Evolutionary conservation across 2,113 vertebrate genomes (phyloP).

Genomic region (Dissostichus mawsoni): DNA sequence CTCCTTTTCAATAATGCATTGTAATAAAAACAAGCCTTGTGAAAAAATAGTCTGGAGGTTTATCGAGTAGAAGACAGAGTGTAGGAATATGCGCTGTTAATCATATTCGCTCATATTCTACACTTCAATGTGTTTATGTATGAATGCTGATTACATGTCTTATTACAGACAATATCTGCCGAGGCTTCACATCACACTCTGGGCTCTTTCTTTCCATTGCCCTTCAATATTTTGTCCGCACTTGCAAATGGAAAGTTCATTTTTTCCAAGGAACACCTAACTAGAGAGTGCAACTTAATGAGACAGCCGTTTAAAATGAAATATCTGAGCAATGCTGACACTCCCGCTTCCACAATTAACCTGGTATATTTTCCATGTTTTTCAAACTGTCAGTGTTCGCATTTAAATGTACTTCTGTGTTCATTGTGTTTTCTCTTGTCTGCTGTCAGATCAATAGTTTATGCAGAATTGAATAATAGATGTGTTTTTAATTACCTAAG

Average conservation of each 20-base stretch:
- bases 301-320: conserved; percentile 24
- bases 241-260: conserved; percentile 13
- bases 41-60: background rate
- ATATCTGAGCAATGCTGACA: conserved; percentile 24
- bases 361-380: conserved; percentile 13
- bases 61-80: background rate
- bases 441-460: conserved; percentile 27
- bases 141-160: conserved; percentile 14
- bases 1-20: conserved; percentile 2
- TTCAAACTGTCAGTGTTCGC: conserved; percentile 2
- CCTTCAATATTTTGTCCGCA: conserved; percentile 39
- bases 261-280: conserved; percentile 50
- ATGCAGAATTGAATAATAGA: background rate
- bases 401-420: conserved; percentile 12
- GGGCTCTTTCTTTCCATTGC: conserved; percentile 4
- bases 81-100: background rate
- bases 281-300: conserved; percentile 25
- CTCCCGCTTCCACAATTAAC: conserved; percentile 21
- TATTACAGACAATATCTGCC: conserved; percentile 20
- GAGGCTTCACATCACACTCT: background rate
- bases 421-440: conserved; percentile 12
- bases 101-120: background rate
- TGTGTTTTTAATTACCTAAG: no score
- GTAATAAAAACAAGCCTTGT: background rate
- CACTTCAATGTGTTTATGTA: conserved; percentile 4